Base-by-base conservation (phyloP, 2,797 vertebrate genomes). In the Lagocephalus sceleratus region DNA sequence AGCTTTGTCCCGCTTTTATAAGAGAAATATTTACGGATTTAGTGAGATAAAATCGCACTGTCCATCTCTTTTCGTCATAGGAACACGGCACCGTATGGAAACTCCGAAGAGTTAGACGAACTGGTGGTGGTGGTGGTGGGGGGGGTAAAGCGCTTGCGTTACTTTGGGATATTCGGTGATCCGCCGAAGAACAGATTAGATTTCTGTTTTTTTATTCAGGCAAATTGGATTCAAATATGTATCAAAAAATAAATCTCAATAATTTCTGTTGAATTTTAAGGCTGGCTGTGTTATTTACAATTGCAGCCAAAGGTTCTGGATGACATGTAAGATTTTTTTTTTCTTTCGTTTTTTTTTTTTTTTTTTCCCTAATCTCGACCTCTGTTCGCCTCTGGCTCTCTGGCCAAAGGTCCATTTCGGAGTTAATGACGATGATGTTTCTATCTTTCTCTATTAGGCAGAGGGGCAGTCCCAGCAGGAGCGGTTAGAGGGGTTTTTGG, bases 381-480 rank as follows among this genome's bases (percentile, higher is more conserved):
- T 61, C 57, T 76, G 54, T 67, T 71, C 70, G 71, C 64, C 72
- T 79, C 66, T 75, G 71, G 69, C 71, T 72, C 73, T 64, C 60
- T 79, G 86, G 71, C 79, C 85, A 83, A 77, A 89, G 87, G 84
- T 89, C 82, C 73, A 78, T 66, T 72, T 79, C 71, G 72, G 72
- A 81, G 80, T 81, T 88, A 90, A 88, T 79, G 85, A 83, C 46
- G 69, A 83, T 85, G 84, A 83, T 88, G 80, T 88, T 85, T 87
- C 83, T 85, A 76, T 89, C 83, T 84, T 82, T 85, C 81, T 82
- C 78, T 82, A 81, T 85, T 73, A 89, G 84, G 75, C 71, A 77
- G 70, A 85, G 78, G 72, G 83, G 65, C 63, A 78, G 82, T 87
- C 88, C 88, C 89, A 75, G 65, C 55, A 82, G 83, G 81, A 75